Evolutionary conservation across 1,140 invertebrate species (phyloP), one percentile per base, ranked within the genome.

Genomic region (Oryzaephilus surinamensis): DNA sequence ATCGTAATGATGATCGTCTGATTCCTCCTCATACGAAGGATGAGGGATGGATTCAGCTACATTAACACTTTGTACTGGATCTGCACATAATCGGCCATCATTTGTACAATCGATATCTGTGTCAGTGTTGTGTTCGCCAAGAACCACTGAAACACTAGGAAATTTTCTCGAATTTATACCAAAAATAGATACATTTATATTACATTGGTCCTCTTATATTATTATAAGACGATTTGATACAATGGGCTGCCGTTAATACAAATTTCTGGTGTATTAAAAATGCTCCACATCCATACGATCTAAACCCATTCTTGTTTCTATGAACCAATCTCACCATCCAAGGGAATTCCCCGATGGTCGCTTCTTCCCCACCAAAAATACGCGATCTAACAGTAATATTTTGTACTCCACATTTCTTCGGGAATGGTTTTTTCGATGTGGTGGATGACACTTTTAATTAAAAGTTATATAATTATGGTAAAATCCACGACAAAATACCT

Each of bases 221-320:
- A 2, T 42, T 33, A 8, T 33, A 37, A 6, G 46, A 21, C 11
- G 43, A 48, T 7, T 35, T 13, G 1, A 72, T 48, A 47, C 71
- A 73, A 54, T 73, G 73, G 5, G 65, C 71, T 14, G 73, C 73
- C 4, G 73, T 73, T 5, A 74, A 37, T 2, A 74, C 58, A 55
- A 65, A 71, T 30, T 56, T 59, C 4, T 56, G 50, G 20, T 60
- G 59, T 11, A 74, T 63, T 4, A 75, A 45, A 29, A 62, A 64
- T 17, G 65, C 72, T 8, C 67, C 62, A 50, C 72, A 74, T 28
- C 67, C 69, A 8, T 34, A 42, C 3, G 30, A 47, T 36, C 41
- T 38, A 10, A 38, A 29, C 2, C 44, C 42, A 32, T 41, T 32
- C 12, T 28, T 28, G 38, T 46, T 52, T 26, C 45, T 50, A 23